These are phyloP conservation scores for Sialis lutaria DNA, from an alignment of 2,888 invertebrate genomes.

Conservation along the genomic window DNA sequence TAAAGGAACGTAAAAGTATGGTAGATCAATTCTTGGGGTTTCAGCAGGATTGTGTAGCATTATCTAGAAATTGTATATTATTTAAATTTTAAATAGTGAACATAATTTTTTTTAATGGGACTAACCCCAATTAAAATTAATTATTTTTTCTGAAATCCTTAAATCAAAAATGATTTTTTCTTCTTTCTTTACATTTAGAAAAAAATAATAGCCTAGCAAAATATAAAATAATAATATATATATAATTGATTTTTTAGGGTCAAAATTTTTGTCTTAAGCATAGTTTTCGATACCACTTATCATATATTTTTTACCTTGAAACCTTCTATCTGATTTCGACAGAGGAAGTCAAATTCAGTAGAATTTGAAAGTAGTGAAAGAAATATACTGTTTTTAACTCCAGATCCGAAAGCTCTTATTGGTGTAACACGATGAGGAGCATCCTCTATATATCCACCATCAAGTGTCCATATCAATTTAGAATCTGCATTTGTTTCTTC, in stretches of 20 bases:
- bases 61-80: slow-evolving; percentile 26
- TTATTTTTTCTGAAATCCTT: no score
- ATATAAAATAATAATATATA: background rate
- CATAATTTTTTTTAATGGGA: no score
- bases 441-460: slow-evolving; percentile 5
- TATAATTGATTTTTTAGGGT: background rate
- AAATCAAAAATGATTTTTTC: no score
- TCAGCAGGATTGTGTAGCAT: slow-evolving; percentile 52
- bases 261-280: background rate
- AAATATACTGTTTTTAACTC: slow-evolving; percentile 6
- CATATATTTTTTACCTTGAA: slow-evolving; percentile 11
- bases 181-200: no score
- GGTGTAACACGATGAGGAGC: background rate
- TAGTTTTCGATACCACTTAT: background rate
- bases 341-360: slow-evolving; percentile 11
- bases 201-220: background rate
- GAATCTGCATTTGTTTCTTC: no score
- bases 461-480: slow-evolving; percentile 4
- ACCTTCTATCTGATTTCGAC: slow-evolving; percentile 15
- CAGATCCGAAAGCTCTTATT: background rate
- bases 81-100: no score
- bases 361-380: slow-evolving; percentile 5
- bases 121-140: no score
- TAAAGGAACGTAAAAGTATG: slow-evolving; percentile 51
- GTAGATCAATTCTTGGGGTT: slow-evolving; percentile 44